Base-by-base conservation (phyloP, 2,113 vertebrate genomes). In the Cnemophilus loriae region DNA sequence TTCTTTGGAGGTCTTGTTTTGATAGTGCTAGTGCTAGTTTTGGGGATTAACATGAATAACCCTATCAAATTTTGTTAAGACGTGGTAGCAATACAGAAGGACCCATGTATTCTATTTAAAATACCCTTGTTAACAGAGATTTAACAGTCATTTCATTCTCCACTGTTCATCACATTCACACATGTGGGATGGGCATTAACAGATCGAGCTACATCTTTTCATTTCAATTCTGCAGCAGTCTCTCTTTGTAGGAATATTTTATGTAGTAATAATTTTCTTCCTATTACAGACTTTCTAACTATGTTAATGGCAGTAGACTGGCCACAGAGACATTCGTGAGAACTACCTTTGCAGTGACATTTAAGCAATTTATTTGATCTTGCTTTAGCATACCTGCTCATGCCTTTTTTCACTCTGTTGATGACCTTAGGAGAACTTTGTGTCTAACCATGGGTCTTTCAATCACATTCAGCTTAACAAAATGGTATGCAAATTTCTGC, bases 281-380 rank as follows among this genome's bases (percentile, higher is more conserved):
- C 80, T 96, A 94, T 97, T 97, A 96, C 92, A 94, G 97, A 88
- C 79, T 98, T 97, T 98, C 97, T 98, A 97, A 98, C 94, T 97
- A 65, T 93, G 93, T 96, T 98, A 98, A 98, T 97, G 96, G 96
- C 93, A 97, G 91, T 55, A 96, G 95, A 65, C 93, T 63, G 78
- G 95, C 83, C 91, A 95, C 94, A 82, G 96, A 96, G 95, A 92
- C 82, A 90, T 97, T 70, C 95, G 97, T 98, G 98, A 98, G 97
- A 96, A 94, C 83, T 95, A 97, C 97, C 97, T 97, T 89, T 88
- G 93, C 95, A 90, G 88, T 94, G 97, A 95, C 95, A 98, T 98
- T 98, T 98, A 97, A 96, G 95, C 98, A 98, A 98, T 98, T 98
- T 98, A 96, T 95, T 97, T 98, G 92, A 97, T 98, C 96, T 97